Evolutionary conservation across 2,797 vertebrate species (phyloP), one percentile per base, ranked within the genome.

Genomic region (Salarias fasciatus): DNA sequence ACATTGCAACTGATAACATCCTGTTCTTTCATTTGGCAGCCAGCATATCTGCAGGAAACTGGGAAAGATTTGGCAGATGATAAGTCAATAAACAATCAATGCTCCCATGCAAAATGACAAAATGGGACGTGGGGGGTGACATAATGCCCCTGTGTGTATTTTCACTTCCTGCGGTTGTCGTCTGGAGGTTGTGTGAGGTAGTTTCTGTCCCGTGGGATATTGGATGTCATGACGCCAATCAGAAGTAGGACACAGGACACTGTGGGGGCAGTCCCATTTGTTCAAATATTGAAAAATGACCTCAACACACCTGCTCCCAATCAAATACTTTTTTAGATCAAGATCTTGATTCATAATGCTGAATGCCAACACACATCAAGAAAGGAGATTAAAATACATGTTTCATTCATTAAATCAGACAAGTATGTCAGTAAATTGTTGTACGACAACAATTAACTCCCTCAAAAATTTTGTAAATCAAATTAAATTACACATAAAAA

Each of bases 21-120:
- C 75, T 77, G 78, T 63, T n/a, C 66, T 73, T 75, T 84, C 50
- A 67, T 54, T 57, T 28, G 51, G 14, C 6, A 14, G 62, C 53
- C 55, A 36, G 46, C 62, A 37, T 72, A 69, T 79, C 68, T 72
- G 53, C 71, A 80, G 85, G 84, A 88, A 85, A 48, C 70, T 45
- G 35, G 56, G 5, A 69, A 15, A 63, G 46, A 79, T 85, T 59
- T 57, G 24, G 50, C 53, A 37, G 40, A 63, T 51, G 56, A 63
- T 82, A 72, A 53, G 56, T 72, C 14, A 40, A 50, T 41, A 28
- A 80, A 82, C 82, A 85, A 81, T 82, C 52, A 38, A 56, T 44
- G 52, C 15, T 49, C 51, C 51, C 49, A 15, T 12, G 35, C 31
- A 63, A 50, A 41, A 52, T 33, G 44, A 7, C 65, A 43, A 31